Evolutionary conservation across 1,140 invertebrate genomes (phyloP).

Genomic region (Mycetomoellerius zeteki): DNA sequence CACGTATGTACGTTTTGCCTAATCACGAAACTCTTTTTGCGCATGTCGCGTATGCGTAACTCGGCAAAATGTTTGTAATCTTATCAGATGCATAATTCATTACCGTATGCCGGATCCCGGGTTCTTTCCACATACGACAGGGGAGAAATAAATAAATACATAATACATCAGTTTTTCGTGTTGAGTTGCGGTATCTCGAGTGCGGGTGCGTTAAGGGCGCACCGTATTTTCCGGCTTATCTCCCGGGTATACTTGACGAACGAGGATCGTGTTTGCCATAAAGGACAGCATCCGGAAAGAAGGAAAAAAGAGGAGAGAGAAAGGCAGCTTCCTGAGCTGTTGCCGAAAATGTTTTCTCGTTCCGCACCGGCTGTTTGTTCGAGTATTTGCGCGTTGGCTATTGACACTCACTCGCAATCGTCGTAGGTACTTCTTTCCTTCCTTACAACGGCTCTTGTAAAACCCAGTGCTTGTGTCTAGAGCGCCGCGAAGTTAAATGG

Average conservation of each 20-base stretch:
- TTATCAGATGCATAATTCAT: constrained; percentile 61
- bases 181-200: constrained; percentile 42
- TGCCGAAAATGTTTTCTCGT: constrained; percentile 62
- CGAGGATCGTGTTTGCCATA: constrained; percentile 52
- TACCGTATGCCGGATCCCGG: background rate
- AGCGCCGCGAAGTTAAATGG: constrained; percentile 46
- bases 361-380: constrained; percentile 29
- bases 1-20: background rate
- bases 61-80: background rate
- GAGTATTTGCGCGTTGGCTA: constrained; percentile 52
- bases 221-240: constrained; percentile 57
- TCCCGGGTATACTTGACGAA: constrained; percentile 45
- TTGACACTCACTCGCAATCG: constrained; percentile 52
- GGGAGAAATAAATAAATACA: constrained; percentile 58
- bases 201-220: constrained; percentile 33
- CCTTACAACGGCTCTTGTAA: background rate
- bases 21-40: constrained; percentile 18
- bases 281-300: constrained; percentile 12
- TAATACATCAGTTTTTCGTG: constrained; percentile 61
- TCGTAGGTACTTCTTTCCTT: background rate
- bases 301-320: background rate
- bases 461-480: constrained; percentile 40
- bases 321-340: background rate
- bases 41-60: constrained; percentile 11
- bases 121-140: background rate